Evolutionary conservation across 1,140 invertebrate species (phyloP).

Genomic region (Drosophila rhopaloa): DNA sequence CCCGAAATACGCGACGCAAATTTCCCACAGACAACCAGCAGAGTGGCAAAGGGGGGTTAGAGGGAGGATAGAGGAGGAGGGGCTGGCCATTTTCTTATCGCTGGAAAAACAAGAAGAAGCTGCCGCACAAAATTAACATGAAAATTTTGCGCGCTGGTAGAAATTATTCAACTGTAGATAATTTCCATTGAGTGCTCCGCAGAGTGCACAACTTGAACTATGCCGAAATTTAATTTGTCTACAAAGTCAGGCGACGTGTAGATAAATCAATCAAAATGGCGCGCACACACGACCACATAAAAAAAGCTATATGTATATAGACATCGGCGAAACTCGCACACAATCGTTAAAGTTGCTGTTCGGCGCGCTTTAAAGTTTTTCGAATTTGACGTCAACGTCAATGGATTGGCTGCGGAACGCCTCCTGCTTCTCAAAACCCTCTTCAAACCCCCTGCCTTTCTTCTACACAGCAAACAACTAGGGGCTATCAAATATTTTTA

Average conservation of each 20-base stretch:
- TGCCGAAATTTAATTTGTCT: slow-evolving; percentile 76
- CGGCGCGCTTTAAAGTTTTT: slow-evolving; percentile 75
- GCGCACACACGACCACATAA: slow-evolving; percentile 30
- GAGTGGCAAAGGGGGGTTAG: neutral
- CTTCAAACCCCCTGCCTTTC: slow-evolving; percentile 16
- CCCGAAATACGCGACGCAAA: slow-evolving; percentile 61
- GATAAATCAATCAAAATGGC: slow-evolving; percentile 80
- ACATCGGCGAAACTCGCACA: slow-evolving; percentile 15
- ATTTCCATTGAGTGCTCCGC: slow-evolving; percentile 59
- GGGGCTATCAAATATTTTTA: too few relatives aligned
- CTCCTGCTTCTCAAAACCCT: slow-evolving; percentile 7
- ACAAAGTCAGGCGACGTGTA: slow-evolving; percentile 75
- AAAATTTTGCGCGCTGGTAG: slow-evolving; percentile 65
- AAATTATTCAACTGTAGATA: slow-evolving; percentile 80
- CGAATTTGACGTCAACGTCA: slow-evolving; percentile 52
- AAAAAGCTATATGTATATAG: neutral
- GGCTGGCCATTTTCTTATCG: slow-evolving; percentile 69
- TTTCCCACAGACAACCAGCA: slow-evolving; percentile 20
- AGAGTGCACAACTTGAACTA: slow-evolving; percentile 52
- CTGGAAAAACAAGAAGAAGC: slow-evolving; percentile 42
- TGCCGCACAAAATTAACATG: slow-evolving; percentile 63
- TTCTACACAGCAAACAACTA: slow-evolving; percentile 1
- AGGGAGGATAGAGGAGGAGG: neutral
- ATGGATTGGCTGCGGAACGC: slow-evolving; percentile 40
- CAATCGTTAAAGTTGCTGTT: slow-evolving; percentile 45